phyloP scores from a whole-genome alignment of 2,113 vertebrate species.

The Syngnathus scovelli region DNA sequence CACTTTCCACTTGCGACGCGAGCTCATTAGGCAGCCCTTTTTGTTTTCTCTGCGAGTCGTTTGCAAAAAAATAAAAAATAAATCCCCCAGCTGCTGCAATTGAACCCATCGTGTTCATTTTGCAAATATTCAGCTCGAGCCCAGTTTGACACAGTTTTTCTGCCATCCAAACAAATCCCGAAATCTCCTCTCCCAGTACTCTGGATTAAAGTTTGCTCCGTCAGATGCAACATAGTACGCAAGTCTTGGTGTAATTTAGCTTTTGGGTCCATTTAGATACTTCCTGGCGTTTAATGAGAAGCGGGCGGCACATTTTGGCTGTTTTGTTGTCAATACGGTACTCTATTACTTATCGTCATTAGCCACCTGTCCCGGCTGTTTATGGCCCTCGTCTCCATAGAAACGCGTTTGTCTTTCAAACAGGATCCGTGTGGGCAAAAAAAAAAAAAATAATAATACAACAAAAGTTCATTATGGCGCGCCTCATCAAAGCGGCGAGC shows the following conservation, averaged over 20 bases:
- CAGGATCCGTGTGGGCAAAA: constrained; percentile 15
- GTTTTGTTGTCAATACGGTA: constrained; percentile 32
- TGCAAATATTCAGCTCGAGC: background rate
- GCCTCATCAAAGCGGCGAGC: constrained; percentile 14
- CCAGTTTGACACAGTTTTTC: constrained; percentile 2
- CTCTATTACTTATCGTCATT: constrained; percentile 53
- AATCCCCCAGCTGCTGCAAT: background rate
- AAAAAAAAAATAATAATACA: constrained; percentile 13
- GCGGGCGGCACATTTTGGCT: constrained; percentile 18
- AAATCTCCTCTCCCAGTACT: constrained; percentile 9
- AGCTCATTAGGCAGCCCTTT: background rate
- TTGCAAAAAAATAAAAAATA: background rate
- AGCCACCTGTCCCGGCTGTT: constrained; percentile 47
- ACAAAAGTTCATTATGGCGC: constrained; percentile 23
- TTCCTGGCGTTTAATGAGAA: constrained; percentile 12
- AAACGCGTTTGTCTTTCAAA: constrained; percentile 46
- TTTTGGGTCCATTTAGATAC: constrained; percentile 4
- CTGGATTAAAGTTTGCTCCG: background rate
- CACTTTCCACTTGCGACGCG: background rate
- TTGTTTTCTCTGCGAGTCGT: background rate
- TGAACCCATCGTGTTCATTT: background rate
- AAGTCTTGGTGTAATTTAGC: background rate
- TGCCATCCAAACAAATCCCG: constrained; percentile 2
- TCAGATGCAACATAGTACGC: background rate
- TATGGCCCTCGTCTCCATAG: constrained; percentile 46